Percentiles rank a stretch among this genome's conserved stretches.
These are phyloP conservation scores for Onychomys torridus DNA, from an alignment of 2,797 vertebrate species.

Conservation along the genomic window DNA sequence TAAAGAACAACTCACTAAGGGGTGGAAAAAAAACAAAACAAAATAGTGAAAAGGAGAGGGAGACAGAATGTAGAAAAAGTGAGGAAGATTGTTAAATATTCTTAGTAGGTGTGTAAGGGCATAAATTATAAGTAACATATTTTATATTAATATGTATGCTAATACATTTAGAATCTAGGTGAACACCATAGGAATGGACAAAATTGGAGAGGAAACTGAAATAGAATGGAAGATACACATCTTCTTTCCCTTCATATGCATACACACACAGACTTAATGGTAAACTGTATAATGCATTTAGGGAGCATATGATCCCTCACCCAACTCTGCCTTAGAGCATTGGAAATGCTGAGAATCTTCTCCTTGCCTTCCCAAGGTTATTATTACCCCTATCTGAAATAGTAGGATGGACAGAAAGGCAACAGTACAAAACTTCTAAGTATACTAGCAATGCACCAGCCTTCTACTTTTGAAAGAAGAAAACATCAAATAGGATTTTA, in stretches of 20 bases:
- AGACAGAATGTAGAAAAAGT: background rate
- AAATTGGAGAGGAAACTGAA: conserved; percentile 53
- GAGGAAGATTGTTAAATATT: conserved; percentile 32
- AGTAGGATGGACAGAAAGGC: conserved; percentile 15
- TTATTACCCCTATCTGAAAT: conserved; percentile 29
- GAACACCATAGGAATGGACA: conserved; percentile 51
- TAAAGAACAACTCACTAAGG: background rate
- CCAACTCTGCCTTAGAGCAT: conserved; percentile 19
- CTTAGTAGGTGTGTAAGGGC: conserved; percentile 36
- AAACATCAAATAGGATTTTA: background rate
- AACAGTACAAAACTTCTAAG: background rate
- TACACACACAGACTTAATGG: background rate
- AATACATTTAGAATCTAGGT: conserved; percentile 43
- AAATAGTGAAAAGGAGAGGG: background rate
- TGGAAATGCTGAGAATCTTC: conserved; percentile 14
- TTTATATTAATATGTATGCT: conserved; percentile 53
- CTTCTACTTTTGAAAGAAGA: conserved; percentile 15
- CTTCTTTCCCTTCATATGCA: background rate
- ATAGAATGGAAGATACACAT: background rate
- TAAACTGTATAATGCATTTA: conserved; percentile 18
- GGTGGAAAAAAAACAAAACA: background rate
- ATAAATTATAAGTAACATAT: conserved; percentile 38
- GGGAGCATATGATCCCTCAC: conserved; percentile 28
- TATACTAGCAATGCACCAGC: conserved; percentile 54
- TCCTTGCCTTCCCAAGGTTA: conserved; percentile 31